Percentiles rank a stretch among this genome's conserved stretches.
These are phyloP conservation scores for Elanus axillaris DNA, from an alignment of 2,113 vertebrate genomes.

Conservation along the genomic window DNA sequence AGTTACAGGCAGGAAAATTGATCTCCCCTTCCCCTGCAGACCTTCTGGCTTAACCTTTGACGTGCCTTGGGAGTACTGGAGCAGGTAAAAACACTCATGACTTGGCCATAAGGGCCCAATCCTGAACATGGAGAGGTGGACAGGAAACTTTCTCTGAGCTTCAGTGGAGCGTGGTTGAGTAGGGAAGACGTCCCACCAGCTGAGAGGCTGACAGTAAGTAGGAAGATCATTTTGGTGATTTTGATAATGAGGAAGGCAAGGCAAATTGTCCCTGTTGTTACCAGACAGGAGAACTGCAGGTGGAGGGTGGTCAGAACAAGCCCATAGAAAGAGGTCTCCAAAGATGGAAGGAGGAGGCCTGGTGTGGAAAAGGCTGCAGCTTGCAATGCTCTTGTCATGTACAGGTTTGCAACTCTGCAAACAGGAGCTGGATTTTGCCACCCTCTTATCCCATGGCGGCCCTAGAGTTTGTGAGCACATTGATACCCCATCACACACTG, in stretches of 20 bases:
- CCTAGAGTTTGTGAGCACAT: neutral
- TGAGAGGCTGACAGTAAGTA: neutral
- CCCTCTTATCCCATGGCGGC: neutral
- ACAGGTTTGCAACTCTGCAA: neutral
- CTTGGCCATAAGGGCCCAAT: neutral
- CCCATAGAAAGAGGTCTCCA: neutral
- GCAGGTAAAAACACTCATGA: rapidly evolving
- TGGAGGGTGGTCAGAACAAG: neutral
- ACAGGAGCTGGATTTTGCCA: neutral
- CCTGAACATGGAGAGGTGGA: neutral
- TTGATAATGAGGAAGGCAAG: neutral
- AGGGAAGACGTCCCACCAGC: neutral
- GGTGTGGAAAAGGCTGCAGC: neutral
- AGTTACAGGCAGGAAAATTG: neutral
- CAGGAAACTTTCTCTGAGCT: neutral
- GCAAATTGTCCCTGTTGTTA: neutral
- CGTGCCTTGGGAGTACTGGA: neutral
- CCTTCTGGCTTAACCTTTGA: neutral
- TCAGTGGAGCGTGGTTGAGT: neutral
- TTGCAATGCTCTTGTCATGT: neutral
- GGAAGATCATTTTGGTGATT: neutral
- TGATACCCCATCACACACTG: neutral
- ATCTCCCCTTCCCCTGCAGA: neutral
- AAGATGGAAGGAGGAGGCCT: neutral
- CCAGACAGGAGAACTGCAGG: neutral